These are phyloP conservation scores for Calyptomena viridis DNA, from an alignment of 2,113 vertebrate species.

Conservation along the genomic window DNA sequence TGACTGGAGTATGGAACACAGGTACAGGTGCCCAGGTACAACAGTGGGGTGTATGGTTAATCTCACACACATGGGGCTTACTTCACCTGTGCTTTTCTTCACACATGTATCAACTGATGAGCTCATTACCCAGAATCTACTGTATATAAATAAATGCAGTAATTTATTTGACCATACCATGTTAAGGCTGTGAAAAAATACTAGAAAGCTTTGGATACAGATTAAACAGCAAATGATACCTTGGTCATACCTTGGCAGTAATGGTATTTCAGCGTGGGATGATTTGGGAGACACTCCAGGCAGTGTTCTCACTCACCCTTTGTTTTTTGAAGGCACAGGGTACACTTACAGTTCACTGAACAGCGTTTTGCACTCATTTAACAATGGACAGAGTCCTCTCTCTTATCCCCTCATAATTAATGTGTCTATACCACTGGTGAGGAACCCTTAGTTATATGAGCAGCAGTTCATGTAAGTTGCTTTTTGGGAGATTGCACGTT, in stretches of 20 bases:
- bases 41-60: background rate
- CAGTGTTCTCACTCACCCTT: background rate
- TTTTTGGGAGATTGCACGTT: background rate
- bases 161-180: background rate
- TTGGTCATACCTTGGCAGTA: background rate
- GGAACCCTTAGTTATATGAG: background rate
- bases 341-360: background rate
- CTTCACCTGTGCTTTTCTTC: background rate
- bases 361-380: background rate
- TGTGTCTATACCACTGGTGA: background rate
- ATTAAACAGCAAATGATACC: background rate
- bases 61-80: background rate
- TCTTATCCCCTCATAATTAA: background rate
- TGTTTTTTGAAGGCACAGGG: background rate
- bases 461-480: background rate
- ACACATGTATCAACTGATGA: background rate
- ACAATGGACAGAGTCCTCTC: background rate
- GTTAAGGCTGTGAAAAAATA: background rate
- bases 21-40: background rate
- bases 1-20: background rate
- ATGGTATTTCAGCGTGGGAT: background rate
- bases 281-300: background rate
- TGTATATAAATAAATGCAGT: background rate
- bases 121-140: background rate
- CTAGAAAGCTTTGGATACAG: background rate